Conservation (phyloP, 2,113 vertebrate genomes). For the Alaudala cheleensis region DNA sequence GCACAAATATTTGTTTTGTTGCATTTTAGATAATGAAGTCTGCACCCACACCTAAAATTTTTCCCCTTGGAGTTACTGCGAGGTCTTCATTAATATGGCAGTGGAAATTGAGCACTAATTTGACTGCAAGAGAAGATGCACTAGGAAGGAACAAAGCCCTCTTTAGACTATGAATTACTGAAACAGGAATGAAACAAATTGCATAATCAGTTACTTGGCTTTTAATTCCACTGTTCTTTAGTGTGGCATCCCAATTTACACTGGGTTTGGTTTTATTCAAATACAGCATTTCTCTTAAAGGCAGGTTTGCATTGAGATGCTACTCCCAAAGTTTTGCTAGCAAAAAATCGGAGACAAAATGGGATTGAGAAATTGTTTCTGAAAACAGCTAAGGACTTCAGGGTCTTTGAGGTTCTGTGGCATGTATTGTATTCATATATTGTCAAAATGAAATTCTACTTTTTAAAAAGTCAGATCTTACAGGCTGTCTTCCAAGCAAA, state of each 20-base stretch:
- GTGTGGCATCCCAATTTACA: neutral
- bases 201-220: neutral
- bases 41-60: neutral
- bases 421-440: conserved; percentile 50
- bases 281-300: conserved; percentile 12
- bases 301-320: conserved; percentile 44
- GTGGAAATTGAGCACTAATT: conserved; percentile 30
- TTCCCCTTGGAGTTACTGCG: neutral
- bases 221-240: neutral
- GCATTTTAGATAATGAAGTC: conserved; percentile 37
- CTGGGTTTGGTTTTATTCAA: neutral
- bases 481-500: conserved; percentile 72
- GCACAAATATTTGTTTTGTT: conserved; percentile 48
- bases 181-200: neutral
- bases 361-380: conserved; percentile 32
- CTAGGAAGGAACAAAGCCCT: conserved; percentile 34
- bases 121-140: conserved; percentile 33
- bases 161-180: neutral
- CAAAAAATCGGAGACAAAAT: conserved; percentile 18
- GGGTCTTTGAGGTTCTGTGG: conserved; percentile 40
- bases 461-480: conserved; percentile 57
- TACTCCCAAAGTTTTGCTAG: conserved; percentile 44
- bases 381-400: conserved; percentile 47
- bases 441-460: conserved; percentile 62
- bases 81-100: conserved; percentile 29